A percentile compares a stretch with the other conserved stretches of the same genome.
These are phyloP conservation scores for Passer domesticus DNA, from an alignment of 2,113 vertebrate species.

Conservation along the genomic window DNA sequence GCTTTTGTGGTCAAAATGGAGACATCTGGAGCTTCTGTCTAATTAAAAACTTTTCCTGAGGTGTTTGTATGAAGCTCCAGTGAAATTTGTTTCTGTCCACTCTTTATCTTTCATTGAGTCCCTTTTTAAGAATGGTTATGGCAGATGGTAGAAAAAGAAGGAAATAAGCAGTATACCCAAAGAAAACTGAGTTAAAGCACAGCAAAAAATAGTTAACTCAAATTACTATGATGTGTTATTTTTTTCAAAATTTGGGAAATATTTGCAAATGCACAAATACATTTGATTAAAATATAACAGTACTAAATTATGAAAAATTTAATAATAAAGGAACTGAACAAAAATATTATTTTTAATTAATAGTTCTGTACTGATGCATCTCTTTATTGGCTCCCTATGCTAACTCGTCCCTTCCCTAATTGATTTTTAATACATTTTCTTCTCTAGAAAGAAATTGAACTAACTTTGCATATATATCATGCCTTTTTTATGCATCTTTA, in stretches of 20 bases:
- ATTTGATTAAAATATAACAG: neutral
- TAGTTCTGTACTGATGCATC: neutral
- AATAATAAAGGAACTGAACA: neutral
- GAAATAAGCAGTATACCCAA: neutral
- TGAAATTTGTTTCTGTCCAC: neutral
- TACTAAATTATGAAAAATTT: neutral
- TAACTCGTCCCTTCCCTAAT: neutral
- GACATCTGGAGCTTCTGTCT: neutral
- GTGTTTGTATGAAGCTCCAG: neutral
- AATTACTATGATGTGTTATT: neutral
- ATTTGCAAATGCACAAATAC: neutral
- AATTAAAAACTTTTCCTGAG: neutral
- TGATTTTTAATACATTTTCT: constrained; percentile 11
- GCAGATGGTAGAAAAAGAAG: neutral
- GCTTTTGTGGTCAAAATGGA: neutral
- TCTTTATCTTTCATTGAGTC: neutral
- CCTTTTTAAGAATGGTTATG: neutral
- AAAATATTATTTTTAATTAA: neutral
- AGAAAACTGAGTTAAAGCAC: neutral
- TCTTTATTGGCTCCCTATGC: neutral
- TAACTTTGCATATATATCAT: neutral
- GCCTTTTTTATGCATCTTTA: constrained; percentile 20
- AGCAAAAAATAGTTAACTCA: neutral
- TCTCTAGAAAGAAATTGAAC: neutral
- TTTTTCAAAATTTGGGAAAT: neutral